A percentile compares a stretch with the other conserved stretches of the same genome.
Conservation (phyloP, 2,888 invertebrate species). For the Trissolcus japonicus region DNA sequence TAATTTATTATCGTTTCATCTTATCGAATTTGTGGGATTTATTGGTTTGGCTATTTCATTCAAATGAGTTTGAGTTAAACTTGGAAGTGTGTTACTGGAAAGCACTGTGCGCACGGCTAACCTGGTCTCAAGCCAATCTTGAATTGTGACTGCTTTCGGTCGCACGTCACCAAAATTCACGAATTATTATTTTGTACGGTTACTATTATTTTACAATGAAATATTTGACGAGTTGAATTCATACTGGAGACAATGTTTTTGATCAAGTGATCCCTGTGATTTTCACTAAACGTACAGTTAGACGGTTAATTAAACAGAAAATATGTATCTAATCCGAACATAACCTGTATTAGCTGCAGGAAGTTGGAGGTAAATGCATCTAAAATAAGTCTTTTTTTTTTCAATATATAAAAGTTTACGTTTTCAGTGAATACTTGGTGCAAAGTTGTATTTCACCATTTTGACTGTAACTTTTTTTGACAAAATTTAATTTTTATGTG, state of each 20-base stretch:
- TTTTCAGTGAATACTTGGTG: no score
- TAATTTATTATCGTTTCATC: no score
- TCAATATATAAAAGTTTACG: neutral
- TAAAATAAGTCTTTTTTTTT: neutral
- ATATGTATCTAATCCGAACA: constrained; percentile 36
- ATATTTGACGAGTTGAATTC: constrained; percentile 9
- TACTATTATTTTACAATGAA: constrained; percentile 29
- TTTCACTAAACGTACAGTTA: constrained; percentile 4
- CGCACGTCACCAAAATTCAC: constrained; percentile 42
- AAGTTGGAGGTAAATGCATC: constrained; percentile 20
- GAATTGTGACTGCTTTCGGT: constrained; percentile 19
- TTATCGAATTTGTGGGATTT: no score
- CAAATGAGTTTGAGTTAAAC: no score
- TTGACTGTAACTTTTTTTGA: no score
- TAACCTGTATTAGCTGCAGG: constrained; percentile 26
- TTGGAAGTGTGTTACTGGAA: no score
- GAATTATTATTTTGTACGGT: constrained; percentile 12
- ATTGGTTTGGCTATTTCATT: no score
- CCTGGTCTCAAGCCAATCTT: constrained; percentile 14
- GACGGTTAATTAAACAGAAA: constrained; percentile 23
- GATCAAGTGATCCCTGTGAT: constrained; percentile 9
- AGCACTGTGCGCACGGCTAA: neutral
- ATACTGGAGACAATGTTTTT: constrained; percentile 8
- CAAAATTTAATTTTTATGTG: no score
- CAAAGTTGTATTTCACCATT: no score